These are phyloP conservation scores for Phataginus tricuspis DNA, from an alignment of 2,797 vertebrate genomes.

Conservation along the genomic window DNA sequence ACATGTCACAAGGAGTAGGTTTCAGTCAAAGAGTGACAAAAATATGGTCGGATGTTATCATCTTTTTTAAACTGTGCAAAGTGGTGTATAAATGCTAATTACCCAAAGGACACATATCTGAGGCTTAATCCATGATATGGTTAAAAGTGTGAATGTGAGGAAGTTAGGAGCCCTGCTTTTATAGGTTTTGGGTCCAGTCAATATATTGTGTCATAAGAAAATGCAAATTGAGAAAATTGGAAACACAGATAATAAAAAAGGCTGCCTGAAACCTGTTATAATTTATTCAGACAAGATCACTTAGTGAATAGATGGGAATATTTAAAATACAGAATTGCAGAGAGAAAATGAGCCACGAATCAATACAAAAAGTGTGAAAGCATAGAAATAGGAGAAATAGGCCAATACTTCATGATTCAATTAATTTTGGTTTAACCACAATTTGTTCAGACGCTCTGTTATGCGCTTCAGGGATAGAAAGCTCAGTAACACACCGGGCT, in stretches of 20 bases:
- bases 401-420: not conserved
- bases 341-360: not conserved
- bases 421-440: not conserved
- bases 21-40: not conserved
- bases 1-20: too few species aligned
- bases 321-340: slow-evolving; percentile 23
- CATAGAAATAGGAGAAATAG: not conserved
- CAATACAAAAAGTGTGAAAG: not conserved
- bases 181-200: not conserved
- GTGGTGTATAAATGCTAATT: not conserved
- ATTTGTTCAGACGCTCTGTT: not conserved
- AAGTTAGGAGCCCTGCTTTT: not conserved
- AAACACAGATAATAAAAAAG: not conserved
- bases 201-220: not conserved
- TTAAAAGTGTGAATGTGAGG: not conserved
- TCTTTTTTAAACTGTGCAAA: not conserved
- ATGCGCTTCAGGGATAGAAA: not conserved
- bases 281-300: not conserved
- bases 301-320: not conserved
- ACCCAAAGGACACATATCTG: not conserved
- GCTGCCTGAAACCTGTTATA: not conserved
- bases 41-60: not conserved
- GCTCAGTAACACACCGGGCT: not conserved
- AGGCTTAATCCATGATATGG: not conserved
- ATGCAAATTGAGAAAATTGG: not conserved